Percentiles rank a stretch among this genome's conserved stretches.
These are phyloP conservation scores for Plutella xylostella DNA, from an alignment of 2,888 invertebrate genomes.

Conservation along the genomic window DNA sequence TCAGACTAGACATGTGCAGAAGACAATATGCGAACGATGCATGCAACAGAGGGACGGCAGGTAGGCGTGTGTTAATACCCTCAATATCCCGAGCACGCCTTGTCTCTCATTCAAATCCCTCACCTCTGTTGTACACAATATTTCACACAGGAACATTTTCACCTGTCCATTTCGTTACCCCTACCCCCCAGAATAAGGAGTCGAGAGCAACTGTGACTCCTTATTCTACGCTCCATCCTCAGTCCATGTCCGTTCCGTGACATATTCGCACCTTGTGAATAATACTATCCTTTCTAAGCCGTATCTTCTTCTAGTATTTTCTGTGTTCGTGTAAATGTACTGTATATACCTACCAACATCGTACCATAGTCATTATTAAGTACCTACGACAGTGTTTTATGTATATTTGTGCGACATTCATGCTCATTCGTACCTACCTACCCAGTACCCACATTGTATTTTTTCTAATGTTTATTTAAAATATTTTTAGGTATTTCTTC, in stretches of 20 bases:
- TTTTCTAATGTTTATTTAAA: too few relatives aligned
- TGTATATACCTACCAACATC: too few relatives aligned
- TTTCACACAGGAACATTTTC: neutral
- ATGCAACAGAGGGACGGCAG: constrained; percentile 99
- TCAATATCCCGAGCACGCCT: constrained; percentile 50
- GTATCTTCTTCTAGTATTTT: constrained; percentile 21
- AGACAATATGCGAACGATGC: constrained; percentile 93
- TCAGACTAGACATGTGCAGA: constrained; percentile 99
- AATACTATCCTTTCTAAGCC: constrained; percentile 42
- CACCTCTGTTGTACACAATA: constrained; percentile 4
- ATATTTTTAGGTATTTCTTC: too few relatives aligned
- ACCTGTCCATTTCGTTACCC: neutral
- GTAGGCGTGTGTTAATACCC: constrained; percentile 74
- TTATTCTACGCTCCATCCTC: too few relatives aligned
- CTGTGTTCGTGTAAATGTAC: constrained; percentile 11
- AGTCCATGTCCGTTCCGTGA: too few relatives aligned
- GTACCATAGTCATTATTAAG: too few relatives aligned
- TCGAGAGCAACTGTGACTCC: neutral
- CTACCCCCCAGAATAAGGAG: too few relatives aligned
- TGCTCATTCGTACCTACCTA: neutral
- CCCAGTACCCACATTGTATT: neutral
- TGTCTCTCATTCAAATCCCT: constrained; percentile 15
- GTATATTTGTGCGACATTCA: constrained; percentile 7
- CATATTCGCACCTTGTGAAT: constrained; percentile 66
- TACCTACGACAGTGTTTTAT: too few relatives aligned